Conservation (phyloP, 2,888 invertebrate species). For the Sphinx pinastri region DNA sequence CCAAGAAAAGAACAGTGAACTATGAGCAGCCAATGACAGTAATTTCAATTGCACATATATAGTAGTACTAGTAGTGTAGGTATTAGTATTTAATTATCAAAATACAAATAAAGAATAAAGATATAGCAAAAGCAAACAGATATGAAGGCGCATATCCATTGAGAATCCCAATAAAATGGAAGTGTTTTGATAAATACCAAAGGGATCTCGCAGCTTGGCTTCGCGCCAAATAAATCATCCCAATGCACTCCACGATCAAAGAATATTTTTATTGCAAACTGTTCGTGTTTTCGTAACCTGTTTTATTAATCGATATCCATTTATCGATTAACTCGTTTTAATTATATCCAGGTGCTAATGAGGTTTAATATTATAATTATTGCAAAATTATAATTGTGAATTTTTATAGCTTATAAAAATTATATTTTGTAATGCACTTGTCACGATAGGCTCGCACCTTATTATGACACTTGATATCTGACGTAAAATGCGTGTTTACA, state of each 20-base stretch:
- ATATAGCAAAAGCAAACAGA: neutral
- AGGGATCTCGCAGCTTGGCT: slow-evolving; percentile 48
- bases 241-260: slow-evolving; percentile 41
- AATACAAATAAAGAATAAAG: slow-evolving; percentile 1
- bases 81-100: slow-evolving; percentile 15
- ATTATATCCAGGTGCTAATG: slow-evolving; percentile 8
- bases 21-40: neutral
- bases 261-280: slow-evolving; percentile 36
- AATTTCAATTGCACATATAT: neutral
- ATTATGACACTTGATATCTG: too few relatives aligned
- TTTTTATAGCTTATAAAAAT: too few relatives aligned
- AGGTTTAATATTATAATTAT: neutral
- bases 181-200: slow-evolving; percentile 43
- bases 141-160: slow-evolving; percentile 10
- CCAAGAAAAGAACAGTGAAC: too few relatives aligned
- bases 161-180: slow-evolving; percentile 31
- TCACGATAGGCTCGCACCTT: too few relatives aligned
- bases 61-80: neutral
- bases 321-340: slow-evolving; percentile 10
- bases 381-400: too few relatives aligned
- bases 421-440: too few relatives aligned
- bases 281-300: slow-evolving; percentile 38
- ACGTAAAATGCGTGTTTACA: too few relatives aligned
- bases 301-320: slow-evolving; percentile 27
- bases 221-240: slow-evolving; percentile 42